phyloP scores from a whole-genome alignment of 2,113 vertebrate genomes.

The Hemichromis elongatus region DNA sequence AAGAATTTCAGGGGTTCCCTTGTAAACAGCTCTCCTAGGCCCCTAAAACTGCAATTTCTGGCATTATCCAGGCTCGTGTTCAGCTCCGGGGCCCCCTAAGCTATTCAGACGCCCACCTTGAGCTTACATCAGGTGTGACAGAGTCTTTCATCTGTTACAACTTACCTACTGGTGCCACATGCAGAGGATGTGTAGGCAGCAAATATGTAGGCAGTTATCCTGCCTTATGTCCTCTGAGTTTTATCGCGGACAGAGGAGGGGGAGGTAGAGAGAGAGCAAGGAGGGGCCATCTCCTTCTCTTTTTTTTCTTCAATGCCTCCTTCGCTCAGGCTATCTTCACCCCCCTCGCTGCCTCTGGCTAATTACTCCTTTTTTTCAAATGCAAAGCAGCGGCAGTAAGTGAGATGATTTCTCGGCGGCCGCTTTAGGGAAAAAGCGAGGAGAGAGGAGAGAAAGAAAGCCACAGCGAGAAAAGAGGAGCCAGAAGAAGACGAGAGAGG shows the following conservation, averaged over 20 bases:
- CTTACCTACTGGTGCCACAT: not conserved
- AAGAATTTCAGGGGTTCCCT: not conserved
- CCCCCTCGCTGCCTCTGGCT: slow-evolving; percentile 58
- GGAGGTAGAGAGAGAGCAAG: not conserved
- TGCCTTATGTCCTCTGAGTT: slow-evolving; percentile 11
- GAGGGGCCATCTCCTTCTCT: not conserved
- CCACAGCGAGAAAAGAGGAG: slow-evolving; percentile 47
- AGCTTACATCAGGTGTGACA: not conserved
- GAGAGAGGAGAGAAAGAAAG: slow-evolving; percentile 51
- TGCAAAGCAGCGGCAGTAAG: slow-evolving; percentile 76
- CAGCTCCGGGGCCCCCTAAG: not conserved
- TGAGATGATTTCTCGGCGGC: slow-evolving; percentile 76
- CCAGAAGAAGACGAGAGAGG: slow-evolving; percentile 35
- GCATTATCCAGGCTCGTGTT: not conserved
- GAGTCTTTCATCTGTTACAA: not conserved
- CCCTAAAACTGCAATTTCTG: not conserved
- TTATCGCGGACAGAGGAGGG: slow-evolving; percentile 7
- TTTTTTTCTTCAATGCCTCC: slow-evolving; percentile 9
- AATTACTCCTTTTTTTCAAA: slow-evolving; percentile 78
- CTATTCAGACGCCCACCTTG: not conserved
- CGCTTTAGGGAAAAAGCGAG: slow-evolving; percentile 49
- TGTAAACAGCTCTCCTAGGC: not conserved
- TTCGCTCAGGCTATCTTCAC: not conserved
- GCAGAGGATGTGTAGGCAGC: not conserved
- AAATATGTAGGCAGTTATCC: not conserved